Percentiles rank a stretch among this genome's conserved stretches.
These are phyloP conservation scores for Argyrosomus regius DNA, from an alignment of 2,797 vertebrate genomes.

Conservation along the genomic window DNA sequence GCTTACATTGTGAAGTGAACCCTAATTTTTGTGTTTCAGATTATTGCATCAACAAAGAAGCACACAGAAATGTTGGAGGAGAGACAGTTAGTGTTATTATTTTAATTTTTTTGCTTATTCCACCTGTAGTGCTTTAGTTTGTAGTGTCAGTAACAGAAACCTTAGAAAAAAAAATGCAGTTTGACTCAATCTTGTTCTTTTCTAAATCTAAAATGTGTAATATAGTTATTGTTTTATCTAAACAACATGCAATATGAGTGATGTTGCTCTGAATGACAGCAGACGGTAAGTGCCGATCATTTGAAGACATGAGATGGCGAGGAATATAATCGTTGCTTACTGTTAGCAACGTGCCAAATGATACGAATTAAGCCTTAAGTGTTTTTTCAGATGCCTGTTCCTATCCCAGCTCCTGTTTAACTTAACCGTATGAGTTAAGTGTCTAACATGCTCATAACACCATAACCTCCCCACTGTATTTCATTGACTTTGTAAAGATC, in stretches of 20 bases:
- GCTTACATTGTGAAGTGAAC: too few relatives aligned
- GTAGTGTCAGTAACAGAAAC: slow-evolving; percentile 41
- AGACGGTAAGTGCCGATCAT: slow-evolving; percentile 58
- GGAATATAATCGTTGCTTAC: slow-evolving; percentile 47
- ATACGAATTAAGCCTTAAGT: slow-evolving; percentile 80
- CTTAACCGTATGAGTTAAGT: slow-evolving; percentile 41
- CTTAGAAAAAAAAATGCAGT: slow-evolving; percentile 28
- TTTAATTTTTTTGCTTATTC: slow-evolving; percentile 30
- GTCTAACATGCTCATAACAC: slow-evolving; percentile 46
- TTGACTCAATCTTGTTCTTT: slow-evolving; percentile 40
- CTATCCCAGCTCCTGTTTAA: slow-evolving; percentile 45
- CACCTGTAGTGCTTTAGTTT: slow-evolving; percentile 49
- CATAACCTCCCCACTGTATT: slow-evolving; percentile 35
- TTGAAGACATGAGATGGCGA: slow-evolving; percentile 29
- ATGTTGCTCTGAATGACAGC: slow-evolving; percentile 57
- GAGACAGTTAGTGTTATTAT: slow-evolving; percentile 7
- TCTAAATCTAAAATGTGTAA: slow-evolving; percentile 54
- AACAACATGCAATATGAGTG: slow-evolving; percentile 72
- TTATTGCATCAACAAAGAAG: slow-evolving; percentile 46
- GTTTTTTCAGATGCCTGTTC: slow-evolving; percentile 64
- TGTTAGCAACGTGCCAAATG: slow-evolving; percentile 65
- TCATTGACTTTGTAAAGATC: slow-evolving; percentile 58
- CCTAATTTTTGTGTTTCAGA: too few relatives aligned
- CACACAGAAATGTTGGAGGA: slow-evolving; percentile 16
- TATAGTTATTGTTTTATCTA: slow-evolving; percentile 54